A percentile compares a stretch with the other conserved stretches of the same genome.
These are phyloP conservation scores for Pteropus rufus DNA, from an alignment of 2,797 vertebrate species.

Conservation along the genomic window DNA sequence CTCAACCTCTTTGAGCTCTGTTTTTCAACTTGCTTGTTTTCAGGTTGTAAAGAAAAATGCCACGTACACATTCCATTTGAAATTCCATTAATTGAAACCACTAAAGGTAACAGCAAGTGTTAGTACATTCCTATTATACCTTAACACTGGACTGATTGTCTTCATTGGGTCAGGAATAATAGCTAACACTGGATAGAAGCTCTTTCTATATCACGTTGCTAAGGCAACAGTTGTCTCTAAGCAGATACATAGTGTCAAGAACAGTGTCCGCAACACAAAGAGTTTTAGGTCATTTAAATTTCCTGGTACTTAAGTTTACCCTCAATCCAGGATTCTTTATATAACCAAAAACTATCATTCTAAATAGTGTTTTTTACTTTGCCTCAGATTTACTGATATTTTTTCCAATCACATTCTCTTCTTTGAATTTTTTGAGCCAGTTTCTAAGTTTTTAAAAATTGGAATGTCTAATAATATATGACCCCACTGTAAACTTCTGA, in stretches of 20 bases:
- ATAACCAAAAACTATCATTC: neutral
- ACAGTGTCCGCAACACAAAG: neutral
- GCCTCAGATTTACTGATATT: neutral
- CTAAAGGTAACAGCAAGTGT: neutral
- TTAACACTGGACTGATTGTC: neutral
- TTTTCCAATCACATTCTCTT: neutral
- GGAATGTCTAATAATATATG: neutral
- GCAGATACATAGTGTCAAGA: neutral
- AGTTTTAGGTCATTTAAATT: neutral
- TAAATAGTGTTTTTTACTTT: neutral
- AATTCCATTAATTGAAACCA: neutral
- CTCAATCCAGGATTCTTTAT: neutral
- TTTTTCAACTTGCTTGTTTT: constrained; percentile 19
- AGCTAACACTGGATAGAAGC: neutral
- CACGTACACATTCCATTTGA: neutral
- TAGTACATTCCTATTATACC: constrained; percentile 9
- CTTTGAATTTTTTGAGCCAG: neutral
- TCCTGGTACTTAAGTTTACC: neutral
- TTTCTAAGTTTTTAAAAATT: neutral
- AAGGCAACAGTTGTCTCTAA: neutral
- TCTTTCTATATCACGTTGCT: neutral
- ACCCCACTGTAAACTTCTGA: neutral
- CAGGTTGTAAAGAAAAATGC: neutral
- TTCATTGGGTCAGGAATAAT: neutral
- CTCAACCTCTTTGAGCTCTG: neutral